Percentiles rank a stretch among this genome's conserved stretches.
Conservation (phyloP, 2,797 vertebrate genomes). For the Periparus ater region DNA sequence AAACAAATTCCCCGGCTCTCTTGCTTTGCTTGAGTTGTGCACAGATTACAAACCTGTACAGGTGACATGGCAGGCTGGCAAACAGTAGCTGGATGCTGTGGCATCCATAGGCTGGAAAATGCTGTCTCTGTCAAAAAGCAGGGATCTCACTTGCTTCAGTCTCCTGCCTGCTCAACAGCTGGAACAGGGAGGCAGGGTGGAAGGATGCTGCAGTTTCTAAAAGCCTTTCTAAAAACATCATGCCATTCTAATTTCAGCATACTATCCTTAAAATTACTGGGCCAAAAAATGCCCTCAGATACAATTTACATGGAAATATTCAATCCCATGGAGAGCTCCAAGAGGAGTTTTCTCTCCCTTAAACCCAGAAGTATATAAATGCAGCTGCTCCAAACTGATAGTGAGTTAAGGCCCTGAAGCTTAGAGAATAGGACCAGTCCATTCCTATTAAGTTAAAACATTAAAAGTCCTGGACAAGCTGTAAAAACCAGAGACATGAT, state of each 20-base stretch:
- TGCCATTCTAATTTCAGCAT: not conserved
- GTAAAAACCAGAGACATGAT: not conserved
- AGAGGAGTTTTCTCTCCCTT: constrained; percentile 17
- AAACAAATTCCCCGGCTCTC: not conserved
- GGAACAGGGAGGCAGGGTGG: not conserved
- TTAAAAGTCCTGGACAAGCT: constrained; percentile 40
- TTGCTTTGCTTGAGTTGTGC: not conserved
- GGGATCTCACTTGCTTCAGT: not conserved
- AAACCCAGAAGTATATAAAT: constrained; percentile 13
- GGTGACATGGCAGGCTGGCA: not conserved
- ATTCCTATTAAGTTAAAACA: constrained; percentile 47
- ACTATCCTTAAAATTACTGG: constrained; percentile 14
- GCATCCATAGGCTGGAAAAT: not conserved
- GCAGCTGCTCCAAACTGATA: constrained; percentile 52
- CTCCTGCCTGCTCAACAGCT: not conserved
- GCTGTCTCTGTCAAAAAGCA: not conserved
- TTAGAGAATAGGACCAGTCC: constrained; percentile 19
- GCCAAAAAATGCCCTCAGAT: constrained; percentile 1
- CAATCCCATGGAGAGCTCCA: not conserved
- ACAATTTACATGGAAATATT: constrained; percentile 23
- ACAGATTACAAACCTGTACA: not conserved
- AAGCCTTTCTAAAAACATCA: not conserved
- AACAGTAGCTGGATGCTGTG: not conserved
- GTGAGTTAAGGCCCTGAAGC: constrained; percentile 40
- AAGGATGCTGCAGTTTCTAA: not conserved